Base-by-base conservation (phyloP, 2,797 vertebrate species). In the Buphagus erythrorhynchus region DNA sequence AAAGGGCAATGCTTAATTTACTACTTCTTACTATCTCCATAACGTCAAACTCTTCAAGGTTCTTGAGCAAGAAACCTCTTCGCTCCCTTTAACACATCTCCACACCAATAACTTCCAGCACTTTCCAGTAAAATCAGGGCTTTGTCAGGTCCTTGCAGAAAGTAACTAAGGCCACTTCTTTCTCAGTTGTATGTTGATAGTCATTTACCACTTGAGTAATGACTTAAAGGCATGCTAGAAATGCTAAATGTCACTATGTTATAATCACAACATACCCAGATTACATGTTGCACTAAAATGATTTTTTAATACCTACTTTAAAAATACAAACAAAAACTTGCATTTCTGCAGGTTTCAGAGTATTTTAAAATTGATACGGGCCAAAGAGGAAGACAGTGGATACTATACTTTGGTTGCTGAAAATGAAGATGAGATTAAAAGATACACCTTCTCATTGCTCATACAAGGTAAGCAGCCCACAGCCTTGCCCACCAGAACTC, bases 381-480 rank as follows among this genome's bases (percentile, higher is more conserved):
- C 99, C 66, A 99, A 99, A 93, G 99, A 99, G 79, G 99, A 99
- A 97, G 99, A 99, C 97, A 99, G 99, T 0, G 99, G 99, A 22
- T 98, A 99, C 94, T 99, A 99, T 43, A 99, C 99, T n/a, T 97
- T 99, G 46, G 95, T 98, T 49, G 99, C 98, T 78, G 98, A 99
- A 93, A 99, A 99, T 35, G 98, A 99, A 77, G 99, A 99, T 33
- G 98, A 98, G 46, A 96, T 94, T 54, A 98, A 97, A 81, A 99
- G 97, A 49, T 98, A 98, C 45, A 98, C 98, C 46, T 99, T 99
- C 94, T 98, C 97, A 48, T 97, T 99, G 63, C 98, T 99, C 63
- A 99, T 99, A 93, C 99, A 99, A 99, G 99, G 99, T 99, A 96
- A 95, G 93, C 22, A 59, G 15, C 17, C 33, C 45, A 61, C n/a